Base-by-base conservation (phyloP, 2,797 vertebrate genomes). In the Neopelma chrysocephalum region DNA sequence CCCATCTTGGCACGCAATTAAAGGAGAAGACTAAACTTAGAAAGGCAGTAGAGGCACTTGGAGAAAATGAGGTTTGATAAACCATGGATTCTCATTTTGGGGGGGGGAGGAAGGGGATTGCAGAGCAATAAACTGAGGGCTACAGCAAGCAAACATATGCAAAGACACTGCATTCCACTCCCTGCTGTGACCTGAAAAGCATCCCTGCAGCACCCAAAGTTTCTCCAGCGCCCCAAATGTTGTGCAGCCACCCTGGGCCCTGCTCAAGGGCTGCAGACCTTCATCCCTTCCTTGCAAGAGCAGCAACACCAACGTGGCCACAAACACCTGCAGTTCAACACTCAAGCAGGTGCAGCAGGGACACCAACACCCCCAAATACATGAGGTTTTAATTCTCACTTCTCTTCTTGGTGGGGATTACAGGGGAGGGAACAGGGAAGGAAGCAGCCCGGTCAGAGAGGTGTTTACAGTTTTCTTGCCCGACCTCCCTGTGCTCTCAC, bases 401-500 rank as follows among this genome's bases (percentile, higher is more conserved):
- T 97, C 94, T 94, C 91, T 53, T 91, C 89, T 82, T 5, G 11
- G 62, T 16, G 42, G 70, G 80, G 58, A 56, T 69, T 57, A 19
- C 4, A 13, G 34, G n/a, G 36, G 78, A 38, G 45, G 62, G 90
- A 95, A 96, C 65, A 57, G 79, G 95, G 97, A 97, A 97, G 95
- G 95, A 97, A 97, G 14, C 82, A 70, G 64, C 71, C 66, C 5
- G 1, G 21, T 58, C 38, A 1, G 48, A 88, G 93, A 97, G 96
- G 90, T 96, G 95, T 96, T 97, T 97, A 96, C 64, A 3, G 82
- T 76, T 92, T 73, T 87, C 95, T 95, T 82, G 81, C 76, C 71
- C 25, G 88, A 89, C 82, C 87, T 97, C 92, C 90, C 53, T 29
- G 68, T 48, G 65, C 76, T 97, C 73, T 90, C 77, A 96, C 96